Base-by-base conservation (phyloP, 1,140 invertebrate genomes). In the Araneus ventricosus region DNA sequence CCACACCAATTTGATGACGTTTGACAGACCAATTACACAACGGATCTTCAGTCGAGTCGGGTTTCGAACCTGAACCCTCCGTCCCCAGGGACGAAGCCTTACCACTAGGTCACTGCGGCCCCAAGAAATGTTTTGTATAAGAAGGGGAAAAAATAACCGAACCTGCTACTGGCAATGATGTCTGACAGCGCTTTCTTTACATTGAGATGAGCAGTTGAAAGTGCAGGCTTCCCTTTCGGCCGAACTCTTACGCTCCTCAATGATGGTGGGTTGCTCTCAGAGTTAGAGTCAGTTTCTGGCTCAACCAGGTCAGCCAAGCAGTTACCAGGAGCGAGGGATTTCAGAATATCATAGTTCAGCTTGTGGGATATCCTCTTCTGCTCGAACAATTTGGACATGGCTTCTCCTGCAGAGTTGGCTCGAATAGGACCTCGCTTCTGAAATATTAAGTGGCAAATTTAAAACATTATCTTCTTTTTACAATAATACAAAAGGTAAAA, bases 311-410 rank as follows among this genome's bases (percentile, higher is more conserved):
- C 70, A 0, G 5, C n/a, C 20, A 70, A 27, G 1, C 30, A 24
- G 20, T 59, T 67, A 27, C 80, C 92, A 7, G 92, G 86, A 67
- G 88, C 92, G 10, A 99, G 95, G 95, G 97, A 98, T 95, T 98
- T 98, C 22, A 99, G 95, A 30, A 99, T 99, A 94, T 99, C 99
- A 95, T 99, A 99, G 95, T 99, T 99, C 57, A 99, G 99, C 96
- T 99, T 99, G 7, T 97, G 97, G 1, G 99, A 99, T 92, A 99
- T 97, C 95, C 98, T 98, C 95, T 99, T 99, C 94, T 99, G 98
- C 94, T 98, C 97, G 10, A 99, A 95, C 97, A 99, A 98, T 95
- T 98, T 99, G 95, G 98, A 98, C 45, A 99, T 98, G 0, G 98
- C 98, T 96, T 99, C 98, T 3, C 96, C 96, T 24, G 98, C 98